Percentiles rank a stretch among this genome's conserved stretches.
Conservation (phyloP, 2,797 vertebrate species). For the Prunella strophiata region DNA sequence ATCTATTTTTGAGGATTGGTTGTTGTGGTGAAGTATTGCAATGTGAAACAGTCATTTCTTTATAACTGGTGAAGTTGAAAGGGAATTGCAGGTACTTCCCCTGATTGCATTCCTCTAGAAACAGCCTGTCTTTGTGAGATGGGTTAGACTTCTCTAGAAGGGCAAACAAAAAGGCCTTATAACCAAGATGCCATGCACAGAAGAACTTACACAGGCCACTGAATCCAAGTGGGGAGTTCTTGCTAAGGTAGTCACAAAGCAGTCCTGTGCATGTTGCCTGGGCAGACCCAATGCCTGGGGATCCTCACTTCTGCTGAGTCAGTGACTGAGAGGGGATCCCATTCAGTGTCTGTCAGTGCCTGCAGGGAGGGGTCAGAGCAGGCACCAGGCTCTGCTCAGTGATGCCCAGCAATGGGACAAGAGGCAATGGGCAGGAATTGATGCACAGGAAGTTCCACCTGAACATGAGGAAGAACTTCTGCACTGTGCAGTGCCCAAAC, state of each 20-base stretch:
- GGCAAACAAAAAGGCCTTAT: neutral
- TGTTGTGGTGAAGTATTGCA: neutral
- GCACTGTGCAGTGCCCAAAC: fast-evolving
- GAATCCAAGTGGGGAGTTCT: neutral
- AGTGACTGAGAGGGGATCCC: neutral
- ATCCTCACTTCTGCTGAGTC: neutral
- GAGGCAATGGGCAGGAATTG: fast-evolving
- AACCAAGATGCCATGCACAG: neutral
- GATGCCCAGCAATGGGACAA: neutral
- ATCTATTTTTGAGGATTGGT: neutral
- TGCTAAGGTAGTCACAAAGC: neutral
- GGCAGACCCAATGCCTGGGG: neutral
- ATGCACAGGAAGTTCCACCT: neutral
- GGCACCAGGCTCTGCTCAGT: neutral
- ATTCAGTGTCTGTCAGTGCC: neutral
- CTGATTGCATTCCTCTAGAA: neutral
- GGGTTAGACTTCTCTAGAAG: neutral
- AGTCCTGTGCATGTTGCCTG: neutral
- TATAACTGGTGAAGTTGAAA: neutral
- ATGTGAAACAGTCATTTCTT: neutral
- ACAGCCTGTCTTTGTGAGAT: neutral
- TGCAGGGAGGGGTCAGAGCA: neutral
- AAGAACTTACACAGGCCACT: neutral
- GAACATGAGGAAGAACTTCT: neutral
- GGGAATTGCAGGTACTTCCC: neutral